These are phyloP conservation scores for Cryptocheilus praepositus DNA, from an alignment of 2,888 invertebrate species.

Conservation along the genomic window DNA sequence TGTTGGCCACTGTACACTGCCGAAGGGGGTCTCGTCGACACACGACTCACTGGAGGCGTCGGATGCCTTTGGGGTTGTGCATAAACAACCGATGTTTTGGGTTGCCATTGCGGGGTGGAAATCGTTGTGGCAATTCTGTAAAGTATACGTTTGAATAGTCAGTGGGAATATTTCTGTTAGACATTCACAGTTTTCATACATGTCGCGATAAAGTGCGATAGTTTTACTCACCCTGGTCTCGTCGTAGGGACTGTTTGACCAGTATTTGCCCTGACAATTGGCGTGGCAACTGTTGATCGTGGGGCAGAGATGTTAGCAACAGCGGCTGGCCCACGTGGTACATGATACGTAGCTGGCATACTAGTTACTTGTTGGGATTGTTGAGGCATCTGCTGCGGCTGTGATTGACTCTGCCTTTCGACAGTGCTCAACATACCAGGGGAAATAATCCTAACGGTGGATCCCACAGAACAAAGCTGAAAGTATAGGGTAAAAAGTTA, in stretches of 20 bases:
- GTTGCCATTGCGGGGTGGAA: constrained; percentile 68
- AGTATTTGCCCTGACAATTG: constrained; percentile 68
- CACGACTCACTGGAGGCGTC: constrained; percentile 66
- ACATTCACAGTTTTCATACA: background rate
- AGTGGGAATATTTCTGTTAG: background rate
- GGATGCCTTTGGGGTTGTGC: constrained; percentile 68
- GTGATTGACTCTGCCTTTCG: constrained; percentile 64
- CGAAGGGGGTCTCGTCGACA: constrained; percentile 62
- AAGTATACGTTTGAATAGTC: constrained; percentile 13
- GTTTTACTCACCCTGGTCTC: constrained; percentile 61
- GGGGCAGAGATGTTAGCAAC: constrained; percentile 86
- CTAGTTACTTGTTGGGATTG: constrained; percentile 71
- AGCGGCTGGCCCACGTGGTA: constrained; percentile 81
- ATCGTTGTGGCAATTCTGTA: constrained; percentile 64
- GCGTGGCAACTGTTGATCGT: constrained; percentile 79
- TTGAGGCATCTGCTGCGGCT: constrained; percentile 59
- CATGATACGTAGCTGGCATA: constrained; percentile 73
- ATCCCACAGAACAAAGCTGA: constrained; percentile 69
- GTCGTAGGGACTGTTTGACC: constrained; percentile 68
- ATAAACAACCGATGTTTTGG: constrained; percentile 69
- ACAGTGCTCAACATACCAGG: constrained; percentile 68
- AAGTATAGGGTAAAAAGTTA: constrained; percentile 30
- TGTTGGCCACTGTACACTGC: constrained; percentile 64
- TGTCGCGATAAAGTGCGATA: background rate
- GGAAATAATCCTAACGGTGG: constrained; percentile 70